Percentiles rank a stretch among this genome's conserved stretches.
Evolutionary conservation across 2,113 vertebrate genomes (phyloP).

Genomic region (Varanus salvator): DNA sequence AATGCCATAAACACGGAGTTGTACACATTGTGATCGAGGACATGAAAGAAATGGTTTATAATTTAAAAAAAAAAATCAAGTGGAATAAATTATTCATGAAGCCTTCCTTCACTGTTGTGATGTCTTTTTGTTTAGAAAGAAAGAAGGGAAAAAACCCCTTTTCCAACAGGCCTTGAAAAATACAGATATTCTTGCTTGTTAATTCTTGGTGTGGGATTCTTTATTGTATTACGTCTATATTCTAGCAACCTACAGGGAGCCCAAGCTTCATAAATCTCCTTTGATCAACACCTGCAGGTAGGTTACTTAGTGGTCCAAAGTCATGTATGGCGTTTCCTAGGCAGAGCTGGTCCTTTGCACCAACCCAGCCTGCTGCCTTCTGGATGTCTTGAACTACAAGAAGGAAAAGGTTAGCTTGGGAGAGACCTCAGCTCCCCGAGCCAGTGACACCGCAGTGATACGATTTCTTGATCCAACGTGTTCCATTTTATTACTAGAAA

Average conservation of each 20-base stretch:
- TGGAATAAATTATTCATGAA: conserved; percentile 84
- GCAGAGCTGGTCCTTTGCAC: too few species aligned
- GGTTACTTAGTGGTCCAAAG: background rate
- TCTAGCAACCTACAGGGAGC: too few species aligned
- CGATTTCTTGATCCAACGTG: too few species aligned
- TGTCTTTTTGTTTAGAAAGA: conserved; percentile 39
- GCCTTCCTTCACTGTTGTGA: conserved; percentile 67
- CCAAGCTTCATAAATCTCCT: too few species aligned
- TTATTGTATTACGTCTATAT: background rate
- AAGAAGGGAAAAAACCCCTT: too few species aligned
- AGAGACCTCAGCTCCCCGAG: too few species aligned
- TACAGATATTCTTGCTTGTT: too few species aligned
- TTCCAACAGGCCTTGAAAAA: too few species aligned
- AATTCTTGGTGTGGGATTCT: background rate
- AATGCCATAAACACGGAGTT: conserved; percentile 82
- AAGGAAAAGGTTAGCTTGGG: too few species aligned
- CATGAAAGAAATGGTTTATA: conserved; percentile 79
- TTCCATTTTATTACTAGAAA: background rate
- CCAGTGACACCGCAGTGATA: too few species aligned
- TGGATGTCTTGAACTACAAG: too few species aligned
- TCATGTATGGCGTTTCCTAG: background rate
- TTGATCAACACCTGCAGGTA: background rate
- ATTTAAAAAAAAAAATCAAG: conserved; percentile 78
- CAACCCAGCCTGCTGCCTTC: too few species aligned
- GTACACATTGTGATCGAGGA: conserved; percentile 83